Percentiles rank a stretch among this genome's conserved stretches.
Evolutionary conservation across 1,140 invertebrate genomes (phyloP).

Genomic region (Aphis craccivora): DNA sequence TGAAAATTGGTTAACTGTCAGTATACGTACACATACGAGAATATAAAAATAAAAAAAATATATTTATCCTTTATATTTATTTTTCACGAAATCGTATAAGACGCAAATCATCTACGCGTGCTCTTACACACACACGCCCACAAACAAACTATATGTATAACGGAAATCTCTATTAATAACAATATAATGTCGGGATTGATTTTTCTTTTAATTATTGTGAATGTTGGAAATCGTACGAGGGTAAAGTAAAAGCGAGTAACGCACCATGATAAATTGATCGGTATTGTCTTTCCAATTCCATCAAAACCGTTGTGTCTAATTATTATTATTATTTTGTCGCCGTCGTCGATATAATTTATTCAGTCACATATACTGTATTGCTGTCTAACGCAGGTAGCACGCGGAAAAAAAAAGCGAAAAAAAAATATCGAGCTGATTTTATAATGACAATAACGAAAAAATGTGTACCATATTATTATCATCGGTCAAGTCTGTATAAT

Average conservation of each 20-base stretch:
- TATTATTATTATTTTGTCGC: not conserved
- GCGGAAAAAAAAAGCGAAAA: not conserved
- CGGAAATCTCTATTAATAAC: constrained; percentile 18
- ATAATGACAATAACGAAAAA: constrained; percentile 15
- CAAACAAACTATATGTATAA: not conserved
- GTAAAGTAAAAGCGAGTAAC: constrained; percentile 56
- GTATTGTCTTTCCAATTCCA: constrained; percentile 33
- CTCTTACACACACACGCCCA: not conserved
- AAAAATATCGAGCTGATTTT: not conserved
- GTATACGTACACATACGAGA: not conserved
- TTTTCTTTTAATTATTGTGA: constrained; percentile 44
- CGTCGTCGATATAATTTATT: not conserved
- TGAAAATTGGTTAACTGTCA: not conserved
- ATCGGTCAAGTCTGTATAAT: constrained; percentile 4
- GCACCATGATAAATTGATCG: constrained; percentile 45
- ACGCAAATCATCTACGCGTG: not conserved
- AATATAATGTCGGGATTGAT: not conserved
- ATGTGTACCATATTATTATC: not conserved
- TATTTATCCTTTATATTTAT: not conserved
- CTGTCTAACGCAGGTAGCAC: not conserved
- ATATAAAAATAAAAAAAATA: not conserved
- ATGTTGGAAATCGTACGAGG: constrained; percentile 42
- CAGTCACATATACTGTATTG: not conserved
- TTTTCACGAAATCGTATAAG: not conserved
- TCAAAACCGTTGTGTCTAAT: constrained; percentile 15